Conservation (phyloP, 2,797 vertebrate genomes). For the Acanthopagrus latus region DNA sequence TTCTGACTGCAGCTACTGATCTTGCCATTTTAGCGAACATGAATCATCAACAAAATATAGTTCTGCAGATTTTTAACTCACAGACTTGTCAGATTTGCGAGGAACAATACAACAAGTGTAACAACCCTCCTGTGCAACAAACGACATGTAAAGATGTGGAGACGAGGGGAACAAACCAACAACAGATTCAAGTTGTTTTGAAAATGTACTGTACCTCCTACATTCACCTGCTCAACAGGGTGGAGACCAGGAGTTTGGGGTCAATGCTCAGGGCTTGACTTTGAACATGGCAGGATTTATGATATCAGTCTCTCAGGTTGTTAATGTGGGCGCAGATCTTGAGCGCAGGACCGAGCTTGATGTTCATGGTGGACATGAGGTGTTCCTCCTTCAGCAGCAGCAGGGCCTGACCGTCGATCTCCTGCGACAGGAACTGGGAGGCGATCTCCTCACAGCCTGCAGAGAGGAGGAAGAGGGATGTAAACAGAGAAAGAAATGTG, state of each 20-base stretch:
- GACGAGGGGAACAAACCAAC: neutral
- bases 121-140: neutral
- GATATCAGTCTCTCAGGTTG: constrained; percentile 91
- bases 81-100: neutral
- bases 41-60: neutral
- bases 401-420: constrained; percentile 98
- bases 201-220: constrained; percentile 17
- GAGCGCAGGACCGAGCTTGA: constrained; percentile 97
- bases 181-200: constrained; percentile 12
- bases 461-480: neutral
- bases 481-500: too few relatives aligned
- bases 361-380: constrained; percentile 99
- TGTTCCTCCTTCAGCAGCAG: constrained; percentile 98
- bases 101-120: neutral
- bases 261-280: constrained; percentile 16
- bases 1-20: neutral
- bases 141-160: neutral
- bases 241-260: constrained; percentile 12
- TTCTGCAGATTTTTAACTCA: constrained; percentile 6
- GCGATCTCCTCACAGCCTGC: constrained; percentile 96
- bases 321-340: constrained; percentile 99
- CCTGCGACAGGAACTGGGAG: constrained; percentile 95
- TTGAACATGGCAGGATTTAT: neutral
- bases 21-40: neutral
- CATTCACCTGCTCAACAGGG: constrained; percentile 41